These are phyloP conservation scores for Saccopteryx leptura DNA, from an alignment of 2,113 vertebrate species.

Conservation along the genomic window DNA sequence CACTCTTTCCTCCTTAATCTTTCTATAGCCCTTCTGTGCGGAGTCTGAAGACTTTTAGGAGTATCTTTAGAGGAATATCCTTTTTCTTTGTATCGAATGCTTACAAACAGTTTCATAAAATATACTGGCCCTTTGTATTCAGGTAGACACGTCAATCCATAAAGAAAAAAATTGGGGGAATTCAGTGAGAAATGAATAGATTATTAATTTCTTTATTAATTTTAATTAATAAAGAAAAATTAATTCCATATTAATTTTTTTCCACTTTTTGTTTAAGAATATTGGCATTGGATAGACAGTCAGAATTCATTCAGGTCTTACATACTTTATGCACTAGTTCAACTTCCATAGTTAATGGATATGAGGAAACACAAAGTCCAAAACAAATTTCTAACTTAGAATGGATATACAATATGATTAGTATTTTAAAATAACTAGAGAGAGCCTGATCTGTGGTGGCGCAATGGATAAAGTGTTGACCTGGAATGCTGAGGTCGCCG, in stretches of 20 bases:
- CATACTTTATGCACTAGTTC: background rate
- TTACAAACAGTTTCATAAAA: constrained; percentile 34
- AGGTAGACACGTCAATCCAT: constrained; percentile 9
- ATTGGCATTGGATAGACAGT: background rate
- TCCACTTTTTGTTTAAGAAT: background rate
- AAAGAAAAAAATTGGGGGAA: background rate
- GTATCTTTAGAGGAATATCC: constrained; percentile 16
- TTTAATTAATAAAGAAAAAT: too few relatives aligned
- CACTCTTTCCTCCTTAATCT: constrained; percentile 1
- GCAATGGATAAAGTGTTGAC: too few relatives aligned
- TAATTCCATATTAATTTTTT: constrained; percentile 7
- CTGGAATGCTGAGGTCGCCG: too few relatives aligned
- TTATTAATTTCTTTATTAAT: too few relatives aligned
- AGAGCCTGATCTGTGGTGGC: too few relatives aligned
- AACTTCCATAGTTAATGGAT: constrained; percentile 54
- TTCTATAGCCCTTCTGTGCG: background rate
- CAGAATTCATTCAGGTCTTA: background rate
- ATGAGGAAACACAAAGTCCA: background rate
- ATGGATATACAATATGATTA: background rate
- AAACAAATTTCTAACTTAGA: background rate
- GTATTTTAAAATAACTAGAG: constrained; percentile 24
- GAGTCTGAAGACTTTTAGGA: background rate
- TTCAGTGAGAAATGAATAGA: constrained; percentile 49
- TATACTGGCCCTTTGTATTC: background rate
- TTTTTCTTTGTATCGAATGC: background rate